These are phyloP conservation scores for Tamandua tetradactyla DNA, from an alignment of 2,797 vertebrate species.

Conservation along the genomic window DNA sequence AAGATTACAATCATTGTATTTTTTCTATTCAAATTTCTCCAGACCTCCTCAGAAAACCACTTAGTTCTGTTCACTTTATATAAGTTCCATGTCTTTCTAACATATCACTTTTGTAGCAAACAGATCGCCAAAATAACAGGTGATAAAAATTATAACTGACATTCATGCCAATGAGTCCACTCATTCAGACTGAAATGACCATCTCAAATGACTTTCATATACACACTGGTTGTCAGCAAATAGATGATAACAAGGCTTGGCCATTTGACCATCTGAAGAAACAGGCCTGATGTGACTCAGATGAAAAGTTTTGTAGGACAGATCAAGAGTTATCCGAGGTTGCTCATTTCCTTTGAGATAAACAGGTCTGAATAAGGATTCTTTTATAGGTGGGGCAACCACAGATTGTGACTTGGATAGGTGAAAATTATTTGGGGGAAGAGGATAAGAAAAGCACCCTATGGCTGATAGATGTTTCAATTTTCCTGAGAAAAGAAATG, in stretches of 20 bases:
- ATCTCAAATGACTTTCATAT: background rate
- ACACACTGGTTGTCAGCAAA: background rate
- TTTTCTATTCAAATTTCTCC: background rate
- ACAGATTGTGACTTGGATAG: slow-evolving; percentile 24
- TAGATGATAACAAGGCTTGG: background rate
- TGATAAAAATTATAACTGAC: slow-evolving; percentile 30
- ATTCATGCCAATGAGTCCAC: background rate
- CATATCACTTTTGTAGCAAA: background rate
- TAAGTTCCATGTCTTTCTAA: background rate
- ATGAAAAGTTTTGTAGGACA: background rate
- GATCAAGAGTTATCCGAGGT: background rate
- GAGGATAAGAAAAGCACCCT: slow-evolving; percentile 32
- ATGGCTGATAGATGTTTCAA: slow-evolving; percentile 49
- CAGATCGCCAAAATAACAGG: background rate
- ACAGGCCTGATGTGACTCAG: background rate
- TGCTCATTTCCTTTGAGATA: background rate
- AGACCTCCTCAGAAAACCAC: background rate
- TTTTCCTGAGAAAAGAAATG: slow-evolving; percentile 56
- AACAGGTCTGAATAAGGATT: slow-evolving; percentile 23
- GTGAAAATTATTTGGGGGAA: slow-evolving; percentile 46
- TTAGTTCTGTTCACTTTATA: background rate
- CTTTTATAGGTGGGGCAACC: slow-evolving; percentile 25
- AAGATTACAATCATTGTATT: background rate
- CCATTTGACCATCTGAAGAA: background rate
- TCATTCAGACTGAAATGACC: background rate